phyloP scores from a whole-genome alignment of 92 coral and sea anemone genomes.

The Epizoanthus ramosus region DNA sequence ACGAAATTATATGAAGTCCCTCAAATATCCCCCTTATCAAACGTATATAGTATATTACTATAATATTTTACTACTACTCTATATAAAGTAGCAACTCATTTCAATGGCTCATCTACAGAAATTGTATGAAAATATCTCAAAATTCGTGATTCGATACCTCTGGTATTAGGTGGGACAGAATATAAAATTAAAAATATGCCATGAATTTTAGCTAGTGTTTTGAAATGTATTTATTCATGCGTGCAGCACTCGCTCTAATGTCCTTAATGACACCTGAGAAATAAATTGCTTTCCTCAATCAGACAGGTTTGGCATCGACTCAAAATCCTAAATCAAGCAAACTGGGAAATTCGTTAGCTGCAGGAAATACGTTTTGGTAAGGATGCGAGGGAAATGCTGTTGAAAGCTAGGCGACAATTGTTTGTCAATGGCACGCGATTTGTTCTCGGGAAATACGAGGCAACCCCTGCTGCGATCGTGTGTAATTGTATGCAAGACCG shows the following conservation, averaged over 20 bases:
- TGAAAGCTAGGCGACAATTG: not conserved
- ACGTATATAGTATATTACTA: too few species aligned
- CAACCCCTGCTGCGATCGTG: not conserved
- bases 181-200: not conserved
- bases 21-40: too few species aligned
- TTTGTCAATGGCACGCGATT: conserved; percentile 1
- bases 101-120: not conserved
- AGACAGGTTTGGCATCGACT: not conserved
- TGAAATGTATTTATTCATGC: not conserved
- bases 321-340: not conserved
- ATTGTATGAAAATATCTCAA: not conserved
- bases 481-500: conserved; percentile 22
- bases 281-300: not conserved
- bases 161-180: not conserved
- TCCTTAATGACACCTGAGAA: not conserved
- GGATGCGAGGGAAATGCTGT: not conserved
- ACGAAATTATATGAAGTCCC: too few species aligned
- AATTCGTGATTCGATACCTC: conserved; percentile 1
- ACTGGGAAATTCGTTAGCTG: not conserved
- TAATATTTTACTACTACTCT: too few species aligned
- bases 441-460: not conserved
- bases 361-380: not conserved
- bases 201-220: not conserved
- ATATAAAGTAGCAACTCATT: too few species aligned
- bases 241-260: not conserved